phyloP scores from a whole-genome alignment of 1,140 invertebrate species.

The Leptinotarsa lineolata region DNA sequence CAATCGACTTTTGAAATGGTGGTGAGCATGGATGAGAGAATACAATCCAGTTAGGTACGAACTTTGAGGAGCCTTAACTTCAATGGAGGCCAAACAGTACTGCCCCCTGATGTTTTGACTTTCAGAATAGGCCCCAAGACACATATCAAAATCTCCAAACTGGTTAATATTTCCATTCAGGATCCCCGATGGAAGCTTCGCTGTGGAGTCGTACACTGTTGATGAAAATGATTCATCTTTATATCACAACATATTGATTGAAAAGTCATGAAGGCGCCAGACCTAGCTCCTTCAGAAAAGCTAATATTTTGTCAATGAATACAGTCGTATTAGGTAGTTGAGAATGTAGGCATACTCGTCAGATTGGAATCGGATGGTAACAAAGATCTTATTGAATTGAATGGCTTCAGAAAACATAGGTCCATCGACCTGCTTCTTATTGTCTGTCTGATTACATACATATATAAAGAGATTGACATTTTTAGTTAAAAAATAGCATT shows the following conservation, averaged over 20 bases:
- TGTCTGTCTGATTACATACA: too few species aligned
- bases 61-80: conserved; percentile 57
- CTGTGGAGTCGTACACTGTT: conserved; percentile 67
- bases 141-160: conserved; percentile 67
- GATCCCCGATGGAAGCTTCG: conserved; percentile 65
- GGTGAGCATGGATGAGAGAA: conserved; percentile 63
- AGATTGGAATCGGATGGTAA: too few species aligned
- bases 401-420: too few species aligned
- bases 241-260: neutral
- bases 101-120: conserved; percentile 58
- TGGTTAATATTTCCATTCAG: conserved; percentile 67
- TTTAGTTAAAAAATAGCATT: too few species aligned
- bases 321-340: too few species aligned
- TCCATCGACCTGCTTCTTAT: too few species aligned
- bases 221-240: neutral
- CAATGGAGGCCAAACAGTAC: conserved; percentile 64
- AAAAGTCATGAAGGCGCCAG: neutral
- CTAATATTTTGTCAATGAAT: too few species aligned
- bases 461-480: too few species aligned
- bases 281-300: too few species aligned
- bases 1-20: conserved; percentile 63
- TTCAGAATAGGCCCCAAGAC: conserved; percentile 57
- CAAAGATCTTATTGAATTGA: too few species aligned
- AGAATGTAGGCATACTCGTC: neutral
- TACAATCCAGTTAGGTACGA: conserved; percentile 58